Base-by-base conservation (phyloP, 1,140 invertebrate species). In the Radopholus similis region DNA sequence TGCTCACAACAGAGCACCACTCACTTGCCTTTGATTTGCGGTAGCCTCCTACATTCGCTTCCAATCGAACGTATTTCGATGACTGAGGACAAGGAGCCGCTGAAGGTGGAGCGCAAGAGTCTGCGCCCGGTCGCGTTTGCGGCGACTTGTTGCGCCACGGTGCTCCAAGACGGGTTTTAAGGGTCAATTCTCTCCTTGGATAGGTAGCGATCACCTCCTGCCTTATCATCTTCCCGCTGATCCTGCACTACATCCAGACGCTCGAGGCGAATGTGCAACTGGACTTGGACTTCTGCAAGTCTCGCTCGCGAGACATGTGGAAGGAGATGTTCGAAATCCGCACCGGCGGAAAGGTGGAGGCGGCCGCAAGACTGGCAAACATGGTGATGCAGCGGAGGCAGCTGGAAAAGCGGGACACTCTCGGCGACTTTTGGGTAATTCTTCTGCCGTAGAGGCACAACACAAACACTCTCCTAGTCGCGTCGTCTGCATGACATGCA, bases 361-460 rank as follows among this genome's bases (percentile, higher is more conserved):
- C 49, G 13, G 40, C 77, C 21, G 64, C 75, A 21, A 65, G 75
- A 21, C 23, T 68, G 18, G 66, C 66, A 23, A 40, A 68, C 23
- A 40, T 77, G n/a, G 42, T 75, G 5, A 47, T 66, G 64, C 44
- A 68, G 62, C 49, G 42, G 32, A 57, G 70, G 2, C 63, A 63
- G 8, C 38, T 77, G 26, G 71, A 76, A 32, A 76, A 77, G 42
- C 72, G 74, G 11, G 75, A 77, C 53, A 78, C 76, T 1, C 75
- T 78, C 18, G 68, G 68, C 34, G 76, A 77, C 40, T 77, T 76
- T 49, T 77, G 75, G 74, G n/a, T n/a, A n/a, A n/a, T n/a, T n/a
- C n/a, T n/a, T n/a, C n/a, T n/a, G n/a, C n/a, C n/a, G n/a, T n/a
- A n/a, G n/a, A n/a, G n/a, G n/a, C n/a, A n/a, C n/a, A n/a, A n/a